These are phyloP conservation scores for Pentalonia nigronervosa DNA, from an alignment of 1,140 invertebrate genomes.

Conservation along the genomic window DNA sequence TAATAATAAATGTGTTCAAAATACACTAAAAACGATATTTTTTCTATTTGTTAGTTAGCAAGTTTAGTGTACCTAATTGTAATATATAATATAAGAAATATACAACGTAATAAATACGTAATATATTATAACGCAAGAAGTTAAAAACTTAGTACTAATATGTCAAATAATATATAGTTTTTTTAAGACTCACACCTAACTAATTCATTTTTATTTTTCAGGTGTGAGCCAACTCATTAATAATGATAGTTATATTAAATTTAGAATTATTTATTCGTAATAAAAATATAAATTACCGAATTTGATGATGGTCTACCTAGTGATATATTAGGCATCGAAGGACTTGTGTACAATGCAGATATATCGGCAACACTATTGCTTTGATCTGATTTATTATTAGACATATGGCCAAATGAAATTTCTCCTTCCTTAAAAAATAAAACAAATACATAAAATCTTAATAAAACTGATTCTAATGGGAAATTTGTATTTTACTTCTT, in stretches of 20 bases:
- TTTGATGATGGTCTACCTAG: constrained; percentile 79
- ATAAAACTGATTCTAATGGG: neutral
- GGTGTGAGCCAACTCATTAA: neutral
- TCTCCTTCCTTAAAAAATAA: constrained; percentile 67
- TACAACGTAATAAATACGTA: neutral
- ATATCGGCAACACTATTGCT: constrained; percentile 70
- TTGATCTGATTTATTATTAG: constrained; percentile 67
- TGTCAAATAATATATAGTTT: neutral
- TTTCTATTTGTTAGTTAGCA: no score
- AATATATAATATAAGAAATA: neutral
- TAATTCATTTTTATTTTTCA: neutral
- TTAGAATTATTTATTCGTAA: neutral
- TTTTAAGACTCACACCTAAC: neutral
- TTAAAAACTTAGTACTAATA: neutral
- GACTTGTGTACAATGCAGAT: constrained; percentile 84
- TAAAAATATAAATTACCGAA: constrained; percentile 58
- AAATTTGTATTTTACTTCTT: constrained; percentile 61
- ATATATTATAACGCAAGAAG: neutral
- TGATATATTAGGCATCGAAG: constrained; percentile 95
- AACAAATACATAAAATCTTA: neutral
- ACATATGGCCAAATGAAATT: constrained; percentile 68
- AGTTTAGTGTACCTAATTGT: neutral
- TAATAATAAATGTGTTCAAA: no score
- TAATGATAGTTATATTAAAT: neutral
- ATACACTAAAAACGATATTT: no score